Evolutionary conservation across 2,888 invertebrate genomes (phyloP), one percentile per base, ranked within the genome.

Genomic region (Orthosia gracilis): DNA sequence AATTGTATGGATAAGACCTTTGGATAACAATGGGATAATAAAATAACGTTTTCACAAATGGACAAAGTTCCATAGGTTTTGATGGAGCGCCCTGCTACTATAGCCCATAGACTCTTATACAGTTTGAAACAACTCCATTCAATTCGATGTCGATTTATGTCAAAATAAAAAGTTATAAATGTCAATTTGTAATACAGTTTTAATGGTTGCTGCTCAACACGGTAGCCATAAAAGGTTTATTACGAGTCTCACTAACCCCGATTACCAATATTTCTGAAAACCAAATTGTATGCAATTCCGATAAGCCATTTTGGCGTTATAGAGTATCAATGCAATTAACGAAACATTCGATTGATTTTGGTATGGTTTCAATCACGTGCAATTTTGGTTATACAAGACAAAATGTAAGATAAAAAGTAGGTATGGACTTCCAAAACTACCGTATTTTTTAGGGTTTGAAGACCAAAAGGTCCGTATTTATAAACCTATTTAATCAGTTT

Each of bases 1-100:
- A 88, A 85, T 92, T 85, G 76, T 85, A n/a, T 93, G 92, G 96
- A 95, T 87, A 86, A 54, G 89, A 72, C 87, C 54, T 62, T 65
- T 50, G 11, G 47, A 31, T 45, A 82, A 82, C 79, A 82, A 82
- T 79, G 18, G 64, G 17, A 40, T 58, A 17, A 21, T 67, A 54
- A 26, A 71, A 72, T 2, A 31, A 54, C 9, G 3, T 31, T 55
- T 0, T 52, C 40, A 31, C 17, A 45, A 0, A 26, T 13, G 23
- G 11, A 26, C 11, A 13, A 26, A 49, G 7, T 13, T 12, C 0
- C 11, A 21, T 13, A 21, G 4, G 11, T 7, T 18, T 13, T 47
- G 57, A 57, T n/a, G 31, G 12, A n/a, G 18, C 9, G 3, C 7
- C 31, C 31, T 31, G 31, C 31, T 7, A 31, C 5, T 31, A 31